Conservation (phyloP, 2,888 invertebrate genomes). For the Allacma fusca region DNA sequence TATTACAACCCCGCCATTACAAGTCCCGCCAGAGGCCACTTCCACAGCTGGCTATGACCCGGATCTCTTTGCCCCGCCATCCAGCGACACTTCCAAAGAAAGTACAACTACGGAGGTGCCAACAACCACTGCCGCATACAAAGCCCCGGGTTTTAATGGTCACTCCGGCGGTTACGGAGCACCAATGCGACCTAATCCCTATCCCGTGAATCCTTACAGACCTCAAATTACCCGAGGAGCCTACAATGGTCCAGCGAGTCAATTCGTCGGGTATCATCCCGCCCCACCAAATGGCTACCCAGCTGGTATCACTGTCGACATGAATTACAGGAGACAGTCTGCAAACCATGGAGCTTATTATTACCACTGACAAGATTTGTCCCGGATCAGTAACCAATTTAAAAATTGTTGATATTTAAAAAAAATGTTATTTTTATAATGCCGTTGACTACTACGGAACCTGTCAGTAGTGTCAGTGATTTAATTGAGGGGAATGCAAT, state of each 20-base stretch:
- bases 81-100: background rate
- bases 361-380: background rate
- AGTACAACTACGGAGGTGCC: background rate
- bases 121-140: background rate
- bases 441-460: no score
- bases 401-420: no score
- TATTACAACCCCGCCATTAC: constrained; percentile 31
- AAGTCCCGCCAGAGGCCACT: constrained; percentile 25
- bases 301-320: background rate
- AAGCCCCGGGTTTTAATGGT: background rate
- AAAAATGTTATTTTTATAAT: no score
- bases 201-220: background rate
- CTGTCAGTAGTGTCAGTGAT: no score
- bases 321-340: background rate
- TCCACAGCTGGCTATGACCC: constrained; percentile 13
- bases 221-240: background rate
- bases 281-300: background rate
- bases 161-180: background rate
- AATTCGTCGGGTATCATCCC: constrained; percentile 4
- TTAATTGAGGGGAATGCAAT: no score
- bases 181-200: no score
- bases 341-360: background rate
- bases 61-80: background rate
- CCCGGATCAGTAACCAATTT: no score
- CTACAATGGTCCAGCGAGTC: background rate